These are phyloP conservation scores for Limnephilus rhombicus DNA, from an alignment of 2,888 invertebrate genomes.

Conservation along the genomic window DNA sequence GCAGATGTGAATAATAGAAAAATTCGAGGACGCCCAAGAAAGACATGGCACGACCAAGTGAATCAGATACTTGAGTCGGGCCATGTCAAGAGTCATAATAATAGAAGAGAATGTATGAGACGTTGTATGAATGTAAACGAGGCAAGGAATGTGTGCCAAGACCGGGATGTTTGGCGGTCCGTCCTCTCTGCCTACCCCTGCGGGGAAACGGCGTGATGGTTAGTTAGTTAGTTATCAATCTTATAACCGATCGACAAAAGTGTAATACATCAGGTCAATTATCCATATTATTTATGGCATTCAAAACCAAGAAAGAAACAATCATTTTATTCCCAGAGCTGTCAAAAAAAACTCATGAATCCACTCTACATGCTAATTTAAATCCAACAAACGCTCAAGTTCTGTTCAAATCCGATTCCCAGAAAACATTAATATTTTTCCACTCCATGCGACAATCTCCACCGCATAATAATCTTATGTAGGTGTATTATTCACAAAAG, in stretches of 20 bases:
- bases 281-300: background rate
- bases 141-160: too few relatives aligned
- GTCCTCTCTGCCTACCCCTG: too few relatives aligned
- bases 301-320: background rate
- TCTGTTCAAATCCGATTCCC: background rate
- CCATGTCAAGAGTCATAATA: too few relatives aligned
- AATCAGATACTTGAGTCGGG: too few relatives aligned
- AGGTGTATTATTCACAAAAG: background rate
- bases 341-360: background rate
- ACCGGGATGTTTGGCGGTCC: too few relatives aligned
- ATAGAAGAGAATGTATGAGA: too few relatives aligned
- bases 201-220: too few relatives aligned
- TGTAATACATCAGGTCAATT: background rate
- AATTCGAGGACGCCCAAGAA: too few relatives aligned
- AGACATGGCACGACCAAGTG: too few relatives aligned
- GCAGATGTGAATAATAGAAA: too few relatives aligned
- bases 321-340: background rate
- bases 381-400: background rate
- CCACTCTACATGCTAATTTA: background rate
- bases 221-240: too few relatives aligned
- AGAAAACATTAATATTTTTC: background rate
- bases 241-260: background rate
- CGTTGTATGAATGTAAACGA: too few relatives aligned
- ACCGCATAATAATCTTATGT: background rate
- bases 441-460: constrained; percentile 3